Base-by-base conservation (phyloP, 2,888 invertebrate species). In the Tetragonula carbonaria region DNA sequence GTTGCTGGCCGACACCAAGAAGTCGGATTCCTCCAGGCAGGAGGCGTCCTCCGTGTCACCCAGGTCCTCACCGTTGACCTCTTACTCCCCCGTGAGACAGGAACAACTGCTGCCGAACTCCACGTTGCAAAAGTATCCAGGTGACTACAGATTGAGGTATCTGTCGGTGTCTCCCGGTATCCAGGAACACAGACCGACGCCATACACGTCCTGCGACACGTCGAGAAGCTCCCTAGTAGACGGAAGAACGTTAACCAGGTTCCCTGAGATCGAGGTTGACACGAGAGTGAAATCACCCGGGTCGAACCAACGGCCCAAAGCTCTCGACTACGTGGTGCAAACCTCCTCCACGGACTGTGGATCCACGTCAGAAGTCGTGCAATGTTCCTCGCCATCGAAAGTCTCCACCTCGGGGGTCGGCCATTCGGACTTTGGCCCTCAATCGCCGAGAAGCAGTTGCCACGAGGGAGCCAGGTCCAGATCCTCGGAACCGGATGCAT, bases 1-100 rank as follows among this genome's bases (percentile, higher is more conserved):
- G 16, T 95, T 96, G 14, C 92, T 96, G 16, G 94, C 96, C 68
- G 96, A 96, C 87, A 95, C 96, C 8, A 93, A 88, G 76, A 93
- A 92, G 50, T 57, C 87, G 21, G 73, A 81, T 6, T 6, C 74
- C 18, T 21, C 68, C 21, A 80, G 83, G 13, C 78, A 63, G n/a
- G 86, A 85, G 11, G 57, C 82, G 0, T 62, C 86, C 13, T 73
- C 84, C 13, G 73, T 80, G 2, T 76, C 84, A 8, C 51, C 88
- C 18, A 77, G 80, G n/a, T 86, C 88, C 0, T 89, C 89, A 0
- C 88, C 89, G 3, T 13, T 85, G 11, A 38, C 82, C 6, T 82
- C 90, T 18, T 92, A 90, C 76, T 91, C 92, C 11, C 80, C 91
- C 6, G 65, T 91, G 62, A 83, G 87, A 62, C 92, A 90, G 77